Percentiles rank a stretch among this genome's conserved stretches.
phyloP scores from a whole-genome alignment of 2,888 invertebrate species.

The Chrysolina haemoptera region DNA sequence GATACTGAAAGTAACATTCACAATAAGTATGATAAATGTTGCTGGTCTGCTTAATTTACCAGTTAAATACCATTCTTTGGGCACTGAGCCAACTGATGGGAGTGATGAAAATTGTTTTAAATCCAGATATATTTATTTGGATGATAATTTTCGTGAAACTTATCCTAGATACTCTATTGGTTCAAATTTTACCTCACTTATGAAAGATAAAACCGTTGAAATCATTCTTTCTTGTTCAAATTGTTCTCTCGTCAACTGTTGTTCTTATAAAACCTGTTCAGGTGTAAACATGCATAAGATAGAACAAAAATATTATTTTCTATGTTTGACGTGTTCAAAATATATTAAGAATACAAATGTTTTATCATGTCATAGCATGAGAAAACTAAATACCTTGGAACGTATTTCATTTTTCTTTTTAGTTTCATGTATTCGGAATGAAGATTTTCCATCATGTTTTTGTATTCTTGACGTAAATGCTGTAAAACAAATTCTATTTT shows the following conservation, averaged over 20 bases:
- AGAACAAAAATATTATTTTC: neutral
- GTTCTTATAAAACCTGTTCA: too few relatives aligned
- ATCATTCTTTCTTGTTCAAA: neutral
- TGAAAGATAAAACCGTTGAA: neutral
- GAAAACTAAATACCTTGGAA: too few relatives aligned
- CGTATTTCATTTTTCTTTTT: too few relatives aligned
- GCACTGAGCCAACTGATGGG: neutral
- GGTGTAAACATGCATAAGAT: too few relatives aligned
- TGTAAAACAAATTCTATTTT: neutral
- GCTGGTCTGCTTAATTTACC: neutral
- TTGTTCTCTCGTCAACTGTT: too few relatives aligned
- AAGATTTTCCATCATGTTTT: too few relatives aligned
- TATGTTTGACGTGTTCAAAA: too few relatives aligned
- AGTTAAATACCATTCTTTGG: too few relatives aligned
- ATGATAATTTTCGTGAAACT: neutral
- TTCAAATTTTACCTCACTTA: neutral
- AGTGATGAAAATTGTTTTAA: neutral
- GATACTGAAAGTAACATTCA: neutral
- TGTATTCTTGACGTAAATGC: neutral
- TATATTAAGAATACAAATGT: too few relatives aligned
- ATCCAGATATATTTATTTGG: neutral
- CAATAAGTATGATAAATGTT: neutral
- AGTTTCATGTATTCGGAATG: too few relatives aligned
- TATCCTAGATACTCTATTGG: neutral
- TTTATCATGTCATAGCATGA: too few relatives aligned